A percentile compares a stretch with the other conserved stretches of the same genome.
These are phyloP conservation scores for Echinarachnius parma DNA, from an alignment of 53 echinoderm and acorn worm genomes.

Conservation along the genomic window DNA sequence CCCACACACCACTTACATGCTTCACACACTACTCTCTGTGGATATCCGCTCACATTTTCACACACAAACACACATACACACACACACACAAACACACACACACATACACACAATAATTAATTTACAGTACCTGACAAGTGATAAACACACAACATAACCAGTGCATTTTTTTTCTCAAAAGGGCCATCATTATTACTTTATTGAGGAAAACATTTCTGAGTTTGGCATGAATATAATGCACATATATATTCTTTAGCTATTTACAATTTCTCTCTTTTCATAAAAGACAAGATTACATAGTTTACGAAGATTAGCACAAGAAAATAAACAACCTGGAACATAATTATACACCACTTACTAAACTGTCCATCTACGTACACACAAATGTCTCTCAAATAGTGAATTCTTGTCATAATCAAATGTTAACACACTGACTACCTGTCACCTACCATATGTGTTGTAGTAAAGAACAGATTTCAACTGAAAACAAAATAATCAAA, in stretches of 20 bases:
- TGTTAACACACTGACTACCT: not conserved
- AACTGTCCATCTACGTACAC: slow-evolving; percentile 26
- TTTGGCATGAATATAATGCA: slow-evolving; percentile 49
- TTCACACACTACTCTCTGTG: no score
- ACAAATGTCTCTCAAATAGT: slow-evolving; percentile 17
- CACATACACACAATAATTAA: not conserved
- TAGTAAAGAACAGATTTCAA: no score
- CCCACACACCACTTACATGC: no score
- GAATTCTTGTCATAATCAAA: slow-evolving; percentile 11
- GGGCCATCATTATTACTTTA: slow-evolving; percentile 52
- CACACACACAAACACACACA: no score
- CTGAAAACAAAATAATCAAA: no score
- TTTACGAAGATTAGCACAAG: slow-evolving; percentile 48
- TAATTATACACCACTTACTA: slow-evolving; percentile 49
- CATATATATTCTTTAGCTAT: slow-evolving; percentile 55
- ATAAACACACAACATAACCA: no score
- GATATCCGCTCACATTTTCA: no score
- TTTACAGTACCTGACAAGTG: not conserved
- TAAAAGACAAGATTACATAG: slow-evolving; percentile 44
- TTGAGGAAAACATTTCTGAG: slow-evolving; percentile 45
- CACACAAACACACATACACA: no score
- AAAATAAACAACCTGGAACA: slow-evolving; percentile 33
- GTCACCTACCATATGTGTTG: no score
- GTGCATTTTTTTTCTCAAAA: slow-evolving; percentile 26
- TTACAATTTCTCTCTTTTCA: slow-evolving; percentile 43